Percentiles rank a stretch among this genome's conserved stretches.
Evolutionary conservation across 2,113 vertebrate genomes (phyloP).

Genomic region (Percina caprodes): DNA sequence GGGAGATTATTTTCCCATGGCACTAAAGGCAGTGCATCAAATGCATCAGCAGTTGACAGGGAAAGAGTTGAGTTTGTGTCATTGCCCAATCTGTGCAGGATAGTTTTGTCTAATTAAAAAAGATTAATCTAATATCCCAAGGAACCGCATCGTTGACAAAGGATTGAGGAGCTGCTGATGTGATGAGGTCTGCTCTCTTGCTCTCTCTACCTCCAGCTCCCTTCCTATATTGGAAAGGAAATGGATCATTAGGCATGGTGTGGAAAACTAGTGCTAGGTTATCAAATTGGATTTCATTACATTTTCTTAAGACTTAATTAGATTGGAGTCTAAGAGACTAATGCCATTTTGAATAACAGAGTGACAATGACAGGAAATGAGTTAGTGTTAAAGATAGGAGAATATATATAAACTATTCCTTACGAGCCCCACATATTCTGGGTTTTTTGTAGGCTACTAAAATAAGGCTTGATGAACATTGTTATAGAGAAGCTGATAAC

Average conservation of each 20-base stretch:
- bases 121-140: conserved; percentile 69
- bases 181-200: conserved; percentile 28
- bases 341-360: conserved; percentile 69
- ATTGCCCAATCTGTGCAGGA: conserved; percentile 24
- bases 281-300: conserved; percentile 72
- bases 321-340: conserved; percentile 60
- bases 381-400: conserved; percentile 50
- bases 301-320: conserved; percentile 75
- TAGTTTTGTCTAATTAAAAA: conserved; percentile 72
- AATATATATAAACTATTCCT: conserved; percentile 34
- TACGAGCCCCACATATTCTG: background rate
- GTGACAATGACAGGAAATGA: conserved; percentile 66
- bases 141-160: conserved; percentile 23
- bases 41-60: conserved; percentile 44
- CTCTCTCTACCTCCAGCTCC: conserved; percentile 40
- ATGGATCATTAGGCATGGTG: conserved; percentile 72
- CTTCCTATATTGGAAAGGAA: conserved; percentile 58
- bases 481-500: conserved; percentile 3
- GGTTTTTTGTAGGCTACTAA: background rate
- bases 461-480: conserved; percentile 4
- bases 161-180: conserved; percentile 57
- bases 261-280: conserved; percentile 61
- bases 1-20: conserved; percentile 34
- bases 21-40: conserved; percentile 21
- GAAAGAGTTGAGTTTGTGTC: conserved; percentile 38